phyloP scores from a whole-genome alignment of 2,797 vertebrate genomes.

The Todus mexicanus region DNA sequence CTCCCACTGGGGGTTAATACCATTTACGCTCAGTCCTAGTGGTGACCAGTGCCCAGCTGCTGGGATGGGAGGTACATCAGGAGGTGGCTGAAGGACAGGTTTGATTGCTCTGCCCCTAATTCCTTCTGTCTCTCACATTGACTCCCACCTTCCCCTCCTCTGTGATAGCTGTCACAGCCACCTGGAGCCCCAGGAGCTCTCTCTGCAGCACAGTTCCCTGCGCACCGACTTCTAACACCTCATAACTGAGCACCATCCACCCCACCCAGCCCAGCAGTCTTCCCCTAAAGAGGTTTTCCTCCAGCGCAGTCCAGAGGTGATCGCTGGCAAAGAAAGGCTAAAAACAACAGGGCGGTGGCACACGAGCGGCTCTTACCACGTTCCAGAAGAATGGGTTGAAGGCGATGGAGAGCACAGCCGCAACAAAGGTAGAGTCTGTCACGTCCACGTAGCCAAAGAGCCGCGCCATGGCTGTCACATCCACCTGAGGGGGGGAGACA shows the following conservation, averaged over 20 bases:
- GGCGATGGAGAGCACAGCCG: conserved; percentile 71
- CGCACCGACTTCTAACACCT: neutral
- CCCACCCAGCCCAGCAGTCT: neutral
- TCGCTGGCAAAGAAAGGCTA: neutral
- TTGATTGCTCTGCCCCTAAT: neutral
- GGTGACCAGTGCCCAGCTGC: neutral
- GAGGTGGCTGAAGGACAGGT: neutral
- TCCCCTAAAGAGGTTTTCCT: neutral
- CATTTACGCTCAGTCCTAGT: neutral
- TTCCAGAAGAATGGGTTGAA: conserved; percentile 89
- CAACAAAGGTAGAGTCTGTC: conserved; percentile 70
- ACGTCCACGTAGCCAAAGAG: conserved; percentile 72
- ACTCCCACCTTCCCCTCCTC: neutral
- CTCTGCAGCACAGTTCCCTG: neutral
- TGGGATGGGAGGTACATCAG: neutral
- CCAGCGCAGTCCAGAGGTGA: neutral
- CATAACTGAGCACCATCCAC: rapidly evolving
- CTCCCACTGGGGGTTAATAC: neutral
- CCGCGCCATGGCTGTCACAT: conserved; percentile 66
- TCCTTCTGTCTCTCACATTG: neutral
- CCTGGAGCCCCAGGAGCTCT: neutral
- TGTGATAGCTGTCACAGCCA: neutral
- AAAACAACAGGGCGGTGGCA: neutral
- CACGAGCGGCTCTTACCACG: conserved; percentile 71
- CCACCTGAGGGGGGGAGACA: neutral